phyloP scores from a whole-genome alignment of 2,113 vertebrate genomes.

The Neofelis nebulosa region DNA sequence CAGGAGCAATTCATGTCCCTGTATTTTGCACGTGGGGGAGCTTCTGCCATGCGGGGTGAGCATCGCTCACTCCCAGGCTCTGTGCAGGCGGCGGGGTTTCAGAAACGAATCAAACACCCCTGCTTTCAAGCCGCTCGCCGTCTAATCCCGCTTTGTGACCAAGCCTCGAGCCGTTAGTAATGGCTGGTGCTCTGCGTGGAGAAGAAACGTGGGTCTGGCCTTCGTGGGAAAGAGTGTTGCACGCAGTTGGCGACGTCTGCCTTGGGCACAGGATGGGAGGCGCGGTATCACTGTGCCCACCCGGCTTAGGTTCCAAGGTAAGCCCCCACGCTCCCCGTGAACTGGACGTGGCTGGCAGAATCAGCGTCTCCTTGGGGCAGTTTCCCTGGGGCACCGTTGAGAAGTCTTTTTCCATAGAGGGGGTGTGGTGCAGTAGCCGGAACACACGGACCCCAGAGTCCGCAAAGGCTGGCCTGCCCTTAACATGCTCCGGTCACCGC shows the following conservation, averaged over 20 bases:
- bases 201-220: background rate
- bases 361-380: background rate
- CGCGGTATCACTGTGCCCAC: background rate
- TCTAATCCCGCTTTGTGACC: background rate
- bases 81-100: background rate
- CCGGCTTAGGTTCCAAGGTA: background rate
- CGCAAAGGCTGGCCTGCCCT: background rate
- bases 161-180: background rate
- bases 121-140: background rate
- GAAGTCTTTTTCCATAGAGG: background rate
- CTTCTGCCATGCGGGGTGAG: background rate
- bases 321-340: background rate
- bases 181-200: background rate
- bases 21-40: background rate
- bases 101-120: background rate
- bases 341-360: background rate
- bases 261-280: background rate
- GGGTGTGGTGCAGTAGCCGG: too few species aligned
- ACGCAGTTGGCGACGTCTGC: background rate
- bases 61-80: background rate
- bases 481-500: background rate
- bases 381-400: background rate
- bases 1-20: too few species aligned
- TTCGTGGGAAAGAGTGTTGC: background rate
- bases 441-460: background rate